A percentile compares a stretch with the other conserved stretches of the same genome.
Conservation (phyloP, 2,888 invertebrate genomes). For the Pollenia labialis region DNA sequence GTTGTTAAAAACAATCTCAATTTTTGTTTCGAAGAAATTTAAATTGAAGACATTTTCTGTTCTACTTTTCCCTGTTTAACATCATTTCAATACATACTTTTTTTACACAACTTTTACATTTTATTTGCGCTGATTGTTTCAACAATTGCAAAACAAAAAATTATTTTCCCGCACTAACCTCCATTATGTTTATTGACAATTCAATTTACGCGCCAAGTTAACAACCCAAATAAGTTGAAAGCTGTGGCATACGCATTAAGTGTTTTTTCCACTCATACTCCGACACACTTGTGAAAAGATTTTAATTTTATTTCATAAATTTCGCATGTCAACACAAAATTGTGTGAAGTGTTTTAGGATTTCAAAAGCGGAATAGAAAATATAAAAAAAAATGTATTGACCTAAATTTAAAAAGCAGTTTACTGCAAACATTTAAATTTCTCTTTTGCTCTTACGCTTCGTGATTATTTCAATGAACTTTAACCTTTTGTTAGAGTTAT, state of each 20-base stretch:
- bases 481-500: slow-evolving; percentile 53
- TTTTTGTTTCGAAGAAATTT: too few species aligned
- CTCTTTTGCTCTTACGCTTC: background rate
- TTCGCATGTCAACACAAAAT: slow-evolving; percentile 26
- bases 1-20: too few species aligned
- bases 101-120: too few species aligned
- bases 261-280: background rate
- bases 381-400: slow-evolving; percentile 32
- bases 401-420: slow-evolving; percentile 55
- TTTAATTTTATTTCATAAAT: slow-evolving; percentile 40
- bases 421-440: background rate
- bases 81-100: too few species aligned
- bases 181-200: slow-evolving; percentile 2
- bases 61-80: too few species aligned
- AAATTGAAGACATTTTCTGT: too few species aligned
- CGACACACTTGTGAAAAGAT: background rate
- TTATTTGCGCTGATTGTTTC: too few species aligned
- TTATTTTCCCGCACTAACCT: background rate
- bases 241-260: slow-evolving; percentile 3
- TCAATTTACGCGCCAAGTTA: slow-evolving; percentile 24
- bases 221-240: slow-evolving; percentile 32
- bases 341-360: background rate
- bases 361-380: too few species aligned
- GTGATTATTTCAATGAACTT: slow-evolving; percentile 54
- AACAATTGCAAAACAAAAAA: background rate